Base-by-base conservation (phyloP, 2,113 vertebrate genomes). In the Ctenodactylus gundi region DNA sequence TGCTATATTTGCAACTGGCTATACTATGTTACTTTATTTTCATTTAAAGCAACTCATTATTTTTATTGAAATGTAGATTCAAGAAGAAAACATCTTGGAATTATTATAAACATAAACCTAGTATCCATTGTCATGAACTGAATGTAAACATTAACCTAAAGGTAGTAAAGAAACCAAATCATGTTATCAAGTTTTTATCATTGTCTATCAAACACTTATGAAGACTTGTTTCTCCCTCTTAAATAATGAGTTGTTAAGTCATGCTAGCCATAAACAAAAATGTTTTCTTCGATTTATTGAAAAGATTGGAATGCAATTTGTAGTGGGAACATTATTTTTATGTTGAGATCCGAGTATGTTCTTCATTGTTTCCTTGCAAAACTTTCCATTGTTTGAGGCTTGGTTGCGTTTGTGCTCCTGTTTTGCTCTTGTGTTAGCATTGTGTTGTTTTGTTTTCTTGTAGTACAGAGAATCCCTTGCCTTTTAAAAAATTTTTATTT, bases 81-180 rank as follows among this genome's bases (percentile, higher is more conserved):
- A 14, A 65, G 86, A 80, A 83, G 18, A 93, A 91, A 93, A 81
- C 15, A 29, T 68, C 49, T 4, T 29, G 27, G 27, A 55, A 82
- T 68, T 88, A 88, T 88, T 92, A 15, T 55, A 82, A 89, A 83
- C 44, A 84, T 67, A 70, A 91, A 91, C 27, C 55, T 62, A 62
- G 25, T 72, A 57, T 73, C 41, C 20, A 39, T 12, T 94, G 70
- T 90, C 55, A 85, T 46, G 85, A 94, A 67, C 3, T 87, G 39
- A 93, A 83, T 5, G 34, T 29, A 64, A 58, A 46, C 62, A 68
- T 83, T 67, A 88, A 92, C 83, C 49, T 65, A 57, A 88, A 80
- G 58, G 57, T 51, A 46, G 80, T 62, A 44, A 60, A 86, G 62
- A 67, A 88, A 60, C n/a, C 34, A 91, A 75, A 62, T 6, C 7